phyloP scores from a whole-genome alignment of 1,140 invertebrate species.

The Drosophila subobscura region DNA sequence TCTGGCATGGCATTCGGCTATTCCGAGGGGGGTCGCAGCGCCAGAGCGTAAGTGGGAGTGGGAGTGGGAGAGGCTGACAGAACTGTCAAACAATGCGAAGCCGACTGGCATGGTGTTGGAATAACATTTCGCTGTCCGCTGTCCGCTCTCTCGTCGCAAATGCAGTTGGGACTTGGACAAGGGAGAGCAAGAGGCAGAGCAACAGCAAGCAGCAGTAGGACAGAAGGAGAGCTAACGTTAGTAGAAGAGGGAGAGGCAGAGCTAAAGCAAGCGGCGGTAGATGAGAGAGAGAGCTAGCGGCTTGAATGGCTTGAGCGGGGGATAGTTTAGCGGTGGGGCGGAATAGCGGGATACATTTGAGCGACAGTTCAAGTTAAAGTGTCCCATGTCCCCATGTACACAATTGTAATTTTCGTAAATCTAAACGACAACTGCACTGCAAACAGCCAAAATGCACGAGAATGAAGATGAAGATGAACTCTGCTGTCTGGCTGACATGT shows the following conservation, averaged over 20 bases:
- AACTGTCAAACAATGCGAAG: slow-evolving; percentile 74
- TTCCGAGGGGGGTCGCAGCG: slow-evolving; percentile 5
- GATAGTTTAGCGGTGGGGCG: slow-evolving; percentile 2
- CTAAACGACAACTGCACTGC: slow-evolving; percentile 46
- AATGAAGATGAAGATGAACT: slow-evolving; percentile 33
- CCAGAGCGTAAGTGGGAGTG: slow-evolving; percentile 1
- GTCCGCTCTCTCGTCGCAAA: slow-evolving; percentile 32
- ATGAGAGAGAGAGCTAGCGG: not conserved
- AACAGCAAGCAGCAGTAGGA: no score
- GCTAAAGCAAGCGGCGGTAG: no score
- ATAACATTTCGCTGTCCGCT: slow-evolving; percentile 48
- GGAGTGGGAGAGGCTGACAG: slow-evolving; percentile 19
- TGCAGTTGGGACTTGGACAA: slow-evolving; percentile 44
- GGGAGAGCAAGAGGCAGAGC: not conserved
- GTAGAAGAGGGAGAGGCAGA: no score
- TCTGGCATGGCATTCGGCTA: slow-evolving; percentile 26
- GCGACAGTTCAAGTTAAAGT: slow-evolving; percentile 75
- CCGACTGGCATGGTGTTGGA: slow-evolving; percentile 66
- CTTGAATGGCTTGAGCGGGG: not conserved
- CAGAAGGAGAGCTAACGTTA: no score
- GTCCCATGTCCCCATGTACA: slow-evolving; percentile 44
- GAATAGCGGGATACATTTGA: slow-evolving; percentile 20
- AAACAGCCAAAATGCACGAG: slow-evolving; percentile 29
- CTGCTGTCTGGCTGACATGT: slow-evolving; percentile 19
- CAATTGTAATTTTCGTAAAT: slow-evolving; percentile 77